A percentile compares a stretch with the other conserved stretches of the same genome.
These are phyloP conservation scores for Semotilus atromaculatus DNA, from an alignment of 2,797 vertebrate genomes.

Conservation along the genomic window DNA sequence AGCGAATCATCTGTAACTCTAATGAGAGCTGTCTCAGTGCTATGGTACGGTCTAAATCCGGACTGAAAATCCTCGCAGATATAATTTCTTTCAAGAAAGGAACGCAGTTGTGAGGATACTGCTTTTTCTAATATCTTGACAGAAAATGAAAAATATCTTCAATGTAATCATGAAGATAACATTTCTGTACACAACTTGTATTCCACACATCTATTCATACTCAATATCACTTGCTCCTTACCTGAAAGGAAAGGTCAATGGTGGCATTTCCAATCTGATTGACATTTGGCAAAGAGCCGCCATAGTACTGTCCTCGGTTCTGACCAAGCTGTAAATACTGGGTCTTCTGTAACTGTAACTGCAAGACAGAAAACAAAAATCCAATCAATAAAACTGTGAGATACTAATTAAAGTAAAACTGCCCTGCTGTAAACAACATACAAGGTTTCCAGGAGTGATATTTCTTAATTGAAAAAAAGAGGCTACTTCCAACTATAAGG, in stretches of 20 bases:
- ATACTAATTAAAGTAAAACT: neutral
- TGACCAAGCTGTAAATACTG: conserved; percentile 99
- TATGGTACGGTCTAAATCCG: no score
- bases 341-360: conserved; percentile 99
- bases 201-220: conserved; percentile 57
- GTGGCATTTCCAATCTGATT: conserved; percentile 97
- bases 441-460: neutral
- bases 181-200: neutral
- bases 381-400: neutral
- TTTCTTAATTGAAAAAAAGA: neutral
- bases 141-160: no score
- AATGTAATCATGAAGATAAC: no score
- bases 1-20: no score
- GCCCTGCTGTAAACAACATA: neutral
- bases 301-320: conserved; percentile 97
- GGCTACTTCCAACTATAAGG: neutral
- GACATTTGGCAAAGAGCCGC: conserved; percentile 98
- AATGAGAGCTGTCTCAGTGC: no score
- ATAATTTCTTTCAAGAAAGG: no score
- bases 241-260: conserved; percentile 98
- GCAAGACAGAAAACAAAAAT: conserved; percentile 79
- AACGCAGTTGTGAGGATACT: no score
- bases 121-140: no score
- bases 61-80: no score
- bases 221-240: conserved; percentile 77